A percentile compares a stretch with the other conserved stretches of the same genome.
phyloP scores from a whole-genome alignment of 1,140 invertebrate species.

The Bombus pascuorum region DNA sequence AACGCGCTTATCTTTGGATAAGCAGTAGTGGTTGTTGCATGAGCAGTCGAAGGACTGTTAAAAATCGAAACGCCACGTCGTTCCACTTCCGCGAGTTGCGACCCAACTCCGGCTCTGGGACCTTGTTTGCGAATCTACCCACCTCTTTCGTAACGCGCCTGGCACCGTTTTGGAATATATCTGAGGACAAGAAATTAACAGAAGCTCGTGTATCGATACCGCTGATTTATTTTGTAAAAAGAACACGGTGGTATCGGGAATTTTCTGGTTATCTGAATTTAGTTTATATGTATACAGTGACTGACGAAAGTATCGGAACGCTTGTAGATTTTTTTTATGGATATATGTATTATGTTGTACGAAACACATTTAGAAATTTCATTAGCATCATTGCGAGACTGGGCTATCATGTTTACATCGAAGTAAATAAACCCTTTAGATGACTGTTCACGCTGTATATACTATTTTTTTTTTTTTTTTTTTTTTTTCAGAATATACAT shows the following conservation, averaged over 20 bases:
- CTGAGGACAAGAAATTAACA: neutral
- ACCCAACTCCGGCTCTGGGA: neutral
- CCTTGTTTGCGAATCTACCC: conserved; percentile 21
- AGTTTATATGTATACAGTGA: neutral
- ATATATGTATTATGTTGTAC: no score
- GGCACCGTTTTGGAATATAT: neutral
- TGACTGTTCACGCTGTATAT: neutral
- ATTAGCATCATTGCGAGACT: no score
- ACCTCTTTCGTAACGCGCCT: conserved; percentile 3
- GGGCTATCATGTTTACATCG: no score
- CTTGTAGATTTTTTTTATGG: no score
- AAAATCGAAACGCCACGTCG: conserved; percentile 10
- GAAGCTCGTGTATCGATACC: neutral
- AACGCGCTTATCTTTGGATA: conserved; percentile 25
- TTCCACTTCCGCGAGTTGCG: conserved; percentile 30
- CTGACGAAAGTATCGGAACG: no score
- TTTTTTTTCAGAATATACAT: neutral
- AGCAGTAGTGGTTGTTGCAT: neutral
- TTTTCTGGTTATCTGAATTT: neutral
- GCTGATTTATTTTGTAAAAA: neutral
- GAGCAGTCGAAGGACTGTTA: conserved; percentile 9
- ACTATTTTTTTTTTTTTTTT: neutral
- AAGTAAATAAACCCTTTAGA: no score
- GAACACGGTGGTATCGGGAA: neutral
- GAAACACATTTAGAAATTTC: no score